Percentiles rank a stretch among this genome's conserved stretches.
phyloP scores from a whole-genome alignment of 2,113 vertebrate species.

The Megalops atlanticus region DNA sequence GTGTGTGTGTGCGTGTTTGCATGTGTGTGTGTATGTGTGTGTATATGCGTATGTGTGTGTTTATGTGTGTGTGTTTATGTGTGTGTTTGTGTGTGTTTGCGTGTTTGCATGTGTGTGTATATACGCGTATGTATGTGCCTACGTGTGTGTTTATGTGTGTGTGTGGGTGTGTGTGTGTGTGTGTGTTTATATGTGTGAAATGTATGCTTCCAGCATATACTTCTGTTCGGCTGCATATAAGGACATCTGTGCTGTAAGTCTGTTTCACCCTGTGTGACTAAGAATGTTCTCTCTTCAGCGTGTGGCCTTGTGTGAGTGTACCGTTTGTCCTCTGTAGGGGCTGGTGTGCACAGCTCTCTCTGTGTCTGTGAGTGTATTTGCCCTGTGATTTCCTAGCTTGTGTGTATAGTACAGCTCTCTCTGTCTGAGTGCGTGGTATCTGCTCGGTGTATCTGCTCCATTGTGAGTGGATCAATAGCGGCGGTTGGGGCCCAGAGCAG shows the following conservation, averaged over 20 bases:
- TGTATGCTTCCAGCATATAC: too few relatives aligned
- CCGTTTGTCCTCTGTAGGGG: too few relatives aligned
- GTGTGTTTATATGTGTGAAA: neutral
- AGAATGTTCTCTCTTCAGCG: too few relatives aligned
- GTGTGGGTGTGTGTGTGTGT: neutral
- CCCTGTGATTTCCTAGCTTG: too few relatives aligned
- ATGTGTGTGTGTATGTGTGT: neutral
- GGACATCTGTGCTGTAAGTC: neutral
- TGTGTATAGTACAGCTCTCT: too few relatives aligned
- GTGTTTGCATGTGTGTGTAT: neutral
- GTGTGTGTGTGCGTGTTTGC: neutral
- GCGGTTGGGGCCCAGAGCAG: constrained; percentile 19
- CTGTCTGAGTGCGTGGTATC: neutral
- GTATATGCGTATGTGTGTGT: neutral
- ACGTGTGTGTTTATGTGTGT: neutral
- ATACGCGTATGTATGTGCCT: too few relatives aligned
- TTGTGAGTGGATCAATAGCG: constrained; percentile 41
- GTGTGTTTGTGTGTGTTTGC: neutral
- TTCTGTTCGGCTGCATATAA: neutral
- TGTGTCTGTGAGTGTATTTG: neutral
- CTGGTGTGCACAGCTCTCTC: too few relatives aligned
- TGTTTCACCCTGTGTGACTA: neutral
- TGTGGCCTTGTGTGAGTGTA: neutral
- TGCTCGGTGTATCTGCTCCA: neutral
- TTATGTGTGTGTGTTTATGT: neutral